Evolutionary conservation across 2,797 vertebrate species (phyloP).

Genomic region (Huso huso): DNA sequence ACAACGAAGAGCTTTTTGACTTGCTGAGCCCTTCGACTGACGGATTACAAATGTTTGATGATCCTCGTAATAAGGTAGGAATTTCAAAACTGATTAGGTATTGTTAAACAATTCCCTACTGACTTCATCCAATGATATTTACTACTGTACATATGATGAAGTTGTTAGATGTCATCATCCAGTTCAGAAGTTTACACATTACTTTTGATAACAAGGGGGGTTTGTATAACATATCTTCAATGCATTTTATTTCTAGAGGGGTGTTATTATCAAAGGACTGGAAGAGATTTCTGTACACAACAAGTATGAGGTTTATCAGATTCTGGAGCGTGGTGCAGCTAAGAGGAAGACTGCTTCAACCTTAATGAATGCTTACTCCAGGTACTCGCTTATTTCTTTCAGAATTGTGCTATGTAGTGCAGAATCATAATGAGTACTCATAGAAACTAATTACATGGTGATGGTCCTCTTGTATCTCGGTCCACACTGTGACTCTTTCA

Average conservation of each 20-base stretch:
- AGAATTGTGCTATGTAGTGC: no score
- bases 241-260: constrained; percentile 55
- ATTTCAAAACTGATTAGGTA: neutral
- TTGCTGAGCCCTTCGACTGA: constrained; percentile 80
- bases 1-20: constrained; percentile 96
- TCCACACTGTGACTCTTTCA: no score
- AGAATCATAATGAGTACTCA: no score
- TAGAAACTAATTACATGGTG: no score
- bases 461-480: no score
- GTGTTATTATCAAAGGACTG: constrained; percentile 90
- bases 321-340: constrained; percentile 87
- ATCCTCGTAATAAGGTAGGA: constrained; percentile 85
- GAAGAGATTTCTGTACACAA: constrained; percentile 96
- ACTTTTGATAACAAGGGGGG: no score
- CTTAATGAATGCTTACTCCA: constrained; percentile 92
- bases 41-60: constrained; percentile 90
- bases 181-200: no score
- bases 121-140: no score
- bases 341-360: constrained; percentile 91
- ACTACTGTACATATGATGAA: no score
- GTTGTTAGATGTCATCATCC: no score
- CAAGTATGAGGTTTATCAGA: constrained; percentile 93
- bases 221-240: no score
- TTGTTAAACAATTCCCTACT: no score
- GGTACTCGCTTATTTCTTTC: constrained; percentile 48